Evolutionary conservation across 2,797 vertebrate species (phyloP), one percentile per base, ranked within the genome.

Genomic region (Spatula clypeata): DNA sequence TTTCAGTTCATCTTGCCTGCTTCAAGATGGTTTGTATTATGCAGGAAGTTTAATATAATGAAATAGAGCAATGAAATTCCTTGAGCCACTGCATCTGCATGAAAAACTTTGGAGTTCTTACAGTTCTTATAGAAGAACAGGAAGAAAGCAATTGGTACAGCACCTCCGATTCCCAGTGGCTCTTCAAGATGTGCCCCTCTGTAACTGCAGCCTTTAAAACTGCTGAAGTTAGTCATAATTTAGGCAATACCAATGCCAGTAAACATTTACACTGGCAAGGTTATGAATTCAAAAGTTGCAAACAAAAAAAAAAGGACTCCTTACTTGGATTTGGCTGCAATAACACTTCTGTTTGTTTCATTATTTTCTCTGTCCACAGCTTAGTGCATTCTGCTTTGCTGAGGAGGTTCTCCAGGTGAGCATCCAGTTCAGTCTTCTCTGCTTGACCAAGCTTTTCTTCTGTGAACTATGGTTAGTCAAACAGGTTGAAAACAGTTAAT

Each of bases 281-380:
- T 31, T 45, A 32, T 58, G 36, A 73, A 81, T 27, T 45, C 9
- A 61, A 19, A 90, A 67, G 36, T 14, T 18, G 21, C 21, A 88
- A 91, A 85, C 5, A 74, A 42, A 17, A 17, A 17, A 45, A 47
- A 75, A 81, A 93, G 40, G 18, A 16, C 64, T 91, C 62, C 98
- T 99, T 98, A 99, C 99, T 99, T 76, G 99, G 98, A 97, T 99
- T 99, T 65, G 99, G 99, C 97, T 99, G 99, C 89, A 99, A 80
- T 88, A 99, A 97, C 29, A 99, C 99, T 98, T 99, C 99, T 3
- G 99, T 99, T 97, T 99, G 99, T 86, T 98, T 99, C 98, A 99
- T 98, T 79, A 99, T 98, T 97, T 98, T 99, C 97, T 99, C 99
- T 51, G 99, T 99, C 98, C 99, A 99, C 73, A 98, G 97, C 98